Base-by-base conservation (phyloP, 1,140 invertebrate genomes). In the Parasteatoda tepidariorum region DNA sequence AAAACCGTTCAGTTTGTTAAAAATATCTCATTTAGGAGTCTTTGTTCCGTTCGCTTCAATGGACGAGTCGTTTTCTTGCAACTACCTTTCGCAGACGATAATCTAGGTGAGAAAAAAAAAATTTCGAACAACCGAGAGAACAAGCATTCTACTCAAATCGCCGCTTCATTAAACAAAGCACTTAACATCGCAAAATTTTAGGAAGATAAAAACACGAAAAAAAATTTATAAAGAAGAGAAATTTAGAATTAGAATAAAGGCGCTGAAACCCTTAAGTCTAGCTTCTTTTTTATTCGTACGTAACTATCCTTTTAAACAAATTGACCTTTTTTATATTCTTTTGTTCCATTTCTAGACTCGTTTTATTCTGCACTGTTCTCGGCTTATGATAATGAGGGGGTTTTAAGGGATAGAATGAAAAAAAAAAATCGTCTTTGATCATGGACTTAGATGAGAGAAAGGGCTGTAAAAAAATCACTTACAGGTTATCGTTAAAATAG, bases 101-200 rank as follows among this genome's bases (percentile, higher is more conserved):
- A 68, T 68, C 66, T 68, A 41, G 41, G 66, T 68, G 66, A 26
- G 34, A 68, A 55, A 57, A 73, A 30, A 18, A 66, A 22, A 54
- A 28, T 30, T 54, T 18, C 22, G 24, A 73, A 18, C 38, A 28
- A 57, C 31, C 26, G 70, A 73, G 57, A 41, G 38, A 31, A 73
- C 70, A 73, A 5, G 70, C 38, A 73, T 73, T 73, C 34, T 57
- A 73, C 48, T 55, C 7, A 48, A 73, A 73, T 73, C 38, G 70
- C 55, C 70, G 70, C 70, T 73, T 73, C 70, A 73, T 73, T 73
- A 73, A 73, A 73, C 70, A 73, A 73, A 73, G 70, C 48, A 73
- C 70, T 73, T 73, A 57, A 73, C 70, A 73, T 73, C 70, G 48
- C 31, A 26, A 28, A 33, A 38, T 41, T 55, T 73, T 70, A 57